phyloP scores from a whole-genome alignment of 2,797 vertebrate species.

The Cyprinella venusta region DNA sequence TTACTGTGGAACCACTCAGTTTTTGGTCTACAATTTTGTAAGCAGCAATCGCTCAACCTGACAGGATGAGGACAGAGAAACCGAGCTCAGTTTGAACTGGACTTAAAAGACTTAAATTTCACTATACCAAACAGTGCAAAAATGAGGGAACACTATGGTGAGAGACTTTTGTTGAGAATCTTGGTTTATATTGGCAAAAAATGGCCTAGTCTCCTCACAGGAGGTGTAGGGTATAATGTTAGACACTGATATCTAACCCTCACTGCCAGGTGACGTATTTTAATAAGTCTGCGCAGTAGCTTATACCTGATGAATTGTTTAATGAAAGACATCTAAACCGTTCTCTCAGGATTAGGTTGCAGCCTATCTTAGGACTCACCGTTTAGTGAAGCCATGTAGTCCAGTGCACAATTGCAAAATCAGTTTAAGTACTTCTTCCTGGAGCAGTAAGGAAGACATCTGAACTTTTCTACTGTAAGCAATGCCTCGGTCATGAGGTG shows the following conservation, averaged over 20 bases:
- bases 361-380: slow-evolving; percentile 46
- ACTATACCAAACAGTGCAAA: slow-evolving; percentile 27
- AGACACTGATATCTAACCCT: slow-evolving; percentile 43
- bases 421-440: slow-evolving; percentile 51
- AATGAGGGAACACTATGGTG: slow-evolving; percentile 25
- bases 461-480: slow-evolving; percentile 63
- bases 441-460: slow-evolving; percentile 54
- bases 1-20: slow-evolving; percentile 96
- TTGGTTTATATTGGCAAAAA: slow-evolving; percentile 10
- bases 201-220: slow-evolving; percentile 5
- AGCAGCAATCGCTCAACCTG: slow-evolving; percentile 75
- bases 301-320: slow-evolving; percentile 32
- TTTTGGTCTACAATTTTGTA: slow-evolving; percentile 99
- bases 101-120: not conserved
- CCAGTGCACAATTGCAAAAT: slow-evolving; percentile 55
- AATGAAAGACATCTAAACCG: slow-evolving; percentile 33
- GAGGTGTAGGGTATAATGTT: slow-evolving; percentile 16
- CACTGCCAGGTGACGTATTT: slow-evolving; percentile 29
- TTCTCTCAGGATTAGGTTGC: slow-evolving; percentile 59
- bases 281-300: slow-evolving; percentile 42
- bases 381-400: slow-evolving; percentile 54
- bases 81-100: slow-evolving; percentile 32
- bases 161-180: slow-evolving; percentile 18
- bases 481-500: slow-evolving; percentile 59
- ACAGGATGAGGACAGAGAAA: slow-evolving; percentile 47